Percentiles rank a stretch among this genome's conserved stretches.
phyloP scores from a whole-genome alignment of 2,113 vertebrate genomes.

The Plectropomus leopardus region DNA sequence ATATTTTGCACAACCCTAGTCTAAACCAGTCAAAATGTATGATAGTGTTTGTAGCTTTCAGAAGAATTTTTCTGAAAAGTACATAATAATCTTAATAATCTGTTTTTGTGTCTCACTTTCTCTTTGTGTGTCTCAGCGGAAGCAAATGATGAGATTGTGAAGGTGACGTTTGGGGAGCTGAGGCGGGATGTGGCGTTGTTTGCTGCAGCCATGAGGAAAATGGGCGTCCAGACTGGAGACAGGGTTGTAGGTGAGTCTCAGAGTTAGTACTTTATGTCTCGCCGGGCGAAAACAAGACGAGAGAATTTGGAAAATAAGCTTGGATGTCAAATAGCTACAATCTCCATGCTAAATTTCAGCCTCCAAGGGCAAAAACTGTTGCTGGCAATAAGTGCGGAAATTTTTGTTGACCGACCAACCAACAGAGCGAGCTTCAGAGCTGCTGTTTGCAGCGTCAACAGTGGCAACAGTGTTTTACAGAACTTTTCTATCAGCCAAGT shows the following conservation, averaged over 20 bases:
- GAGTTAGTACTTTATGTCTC: background rate
- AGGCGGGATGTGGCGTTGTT: slow-evolving; percentile 91
- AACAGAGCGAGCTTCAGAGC: too few relatives aligned
- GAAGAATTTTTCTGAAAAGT: background rate
- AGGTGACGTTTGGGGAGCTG: slow-evolving; percentile 94
- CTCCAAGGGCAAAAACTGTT: too few relatives aligned
- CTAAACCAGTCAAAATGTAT: background rate
- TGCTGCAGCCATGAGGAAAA: slow-evolving; percentile 95
- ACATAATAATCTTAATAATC: background rate
- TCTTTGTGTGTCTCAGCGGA: slow-evolving; percentile 85
- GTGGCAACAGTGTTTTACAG: background rate
- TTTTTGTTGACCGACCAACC: too few relatives aligned
- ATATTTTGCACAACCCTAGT: too few relatives aligned
- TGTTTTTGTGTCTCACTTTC: background rate
- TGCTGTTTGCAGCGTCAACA: too few relatives aligned
- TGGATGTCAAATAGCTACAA: too few relatives aligned
- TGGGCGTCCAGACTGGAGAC: slow-evolving; percentile 92
- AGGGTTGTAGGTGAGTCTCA: slow-evolving; percentile 92
- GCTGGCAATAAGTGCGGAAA: too few relatives aligned
- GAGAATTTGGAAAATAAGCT: background rate
- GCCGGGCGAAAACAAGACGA: background rate
- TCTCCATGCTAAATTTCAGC: too few relatives aligned
- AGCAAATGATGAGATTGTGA: slow-evolving; percentile 91
- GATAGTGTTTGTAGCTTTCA: too few relatives aligned
- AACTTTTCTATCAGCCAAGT: background rate